Conservation (phyloP, 2,888 invertebrate genomes). For the Chloromyia formosa region DNA sequence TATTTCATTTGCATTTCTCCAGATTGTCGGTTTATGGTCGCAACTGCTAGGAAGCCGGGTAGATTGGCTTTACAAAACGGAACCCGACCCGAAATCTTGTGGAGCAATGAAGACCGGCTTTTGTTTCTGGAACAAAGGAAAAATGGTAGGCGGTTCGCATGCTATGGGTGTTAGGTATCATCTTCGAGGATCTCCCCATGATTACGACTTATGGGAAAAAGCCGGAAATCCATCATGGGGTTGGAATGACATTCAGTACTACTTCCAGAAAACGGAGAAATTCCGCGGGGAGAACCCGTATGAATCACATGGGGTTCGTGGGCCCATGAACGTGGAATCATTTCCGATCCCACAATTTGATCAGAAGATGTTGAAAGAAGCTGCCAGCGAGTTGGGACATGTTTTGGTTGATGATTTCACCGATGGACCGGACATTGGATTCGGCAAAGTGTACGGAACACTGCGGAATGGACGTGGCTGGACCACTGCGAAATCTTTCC, state of each 20-base stretch:
- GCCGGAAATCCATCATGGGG: conserved; percentile 78
- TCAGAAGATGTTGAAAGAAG: conserved; percentile 71
- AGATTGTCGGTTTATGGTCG: conserved; percentile 55
- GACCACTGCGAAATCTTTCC: conserved; percentile 79
- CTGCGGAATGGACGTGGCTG: conserved; percentile 76
- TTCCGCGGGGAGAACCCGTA: conserved; percentile 72
- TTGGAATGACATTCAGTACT: conserved; percentile 73
- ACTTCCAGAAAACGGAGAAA: conserved; percentile 84
- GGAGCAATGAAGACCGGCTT: conserved; percentile 54
- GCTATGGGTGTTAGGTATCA: conserved; percentile 86
- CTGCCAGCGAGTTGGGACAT: conserved; percentile 71
- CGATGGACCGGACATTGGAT: conserved; percentile 76
- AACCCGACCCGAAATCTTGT: conserved; percentile 54
- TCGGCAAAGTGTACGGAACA: conserved; percentile 76
- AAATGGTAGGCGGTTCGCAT: conserved; percentile 78
- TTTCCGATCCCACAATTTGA: conserved; percentile 71
- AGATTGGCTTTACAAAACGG: conserved; percentile 57
- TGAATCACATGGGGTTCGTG: no score
- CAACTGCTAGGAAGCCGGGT: conserved; percentile 53
- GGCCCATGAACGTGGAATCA: conserved; percentile 74
- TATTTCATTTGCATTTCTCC: no score
- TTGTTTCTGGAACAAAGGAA: conserved; percentile 78
- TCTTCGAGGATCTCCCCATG: conserved; percentile 77
- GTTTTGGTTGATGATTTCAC: conserved; percentile 73
- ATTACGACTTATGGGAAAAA: conserved; percentile 80